Percentiles rank a stretch among this genome's conserved stretches.
phyloP scores from a whole-genome alignment of 2,888 invertebrate species.

The Camptogramma bilineatum region DNA sequence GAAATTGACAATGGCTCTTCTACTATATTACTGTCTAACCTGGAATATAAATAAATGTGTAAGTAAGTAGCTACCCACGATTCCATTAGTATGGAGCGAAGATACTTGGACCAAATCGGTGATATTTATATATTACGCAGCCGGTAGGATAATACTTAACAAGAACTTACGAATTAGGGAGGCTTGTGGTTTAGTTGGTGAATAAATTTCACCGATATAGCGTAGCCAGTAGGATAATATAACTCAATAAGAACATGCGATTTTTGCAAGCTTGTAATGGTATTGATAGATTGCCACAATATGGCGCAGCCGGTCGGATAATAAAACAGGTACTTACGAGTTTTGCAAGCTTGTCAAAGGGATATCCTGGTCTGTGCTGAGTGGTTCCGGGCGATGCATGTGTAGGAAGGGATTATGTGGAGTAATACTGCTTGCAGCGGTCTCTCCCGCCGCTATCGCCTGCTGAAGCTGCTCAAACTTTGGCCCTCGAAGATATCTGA shows the following conservation, averaged over 20 bases:
- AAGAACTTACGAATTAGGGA: too few relatives aligned
- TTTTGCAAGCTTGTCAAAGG: slow-evolving; percentile 69
- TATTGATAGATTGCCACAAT: too few relatives aligned
- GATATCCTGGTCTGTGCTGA: slow-evolving; percentile 62
- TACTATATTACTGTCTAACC: slow-evolving; percentile 51
- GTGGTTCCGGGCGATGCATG: slow-evolving; percentile 77
- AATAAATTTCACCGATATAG: not conserved
- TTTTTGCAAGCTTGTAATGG: slow-evolving; percentile 61
- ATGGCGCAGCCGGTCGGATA: too few relatives aligned
- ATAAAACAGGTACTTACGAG: slow-evolving; percentile 51
- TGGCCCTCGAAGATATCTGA: slow-evolving; percentile 92
- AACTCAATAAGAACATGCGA: slow-evolving; percentile 50
- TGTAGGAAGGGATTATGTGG: slow-evolving; percentile 85
- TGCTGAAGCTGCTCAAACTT: slow-evolving; percentile 95
- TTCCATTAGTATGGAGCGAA: too few relatives aligned
- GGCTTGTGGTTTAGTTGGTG: too few relatives aligned
- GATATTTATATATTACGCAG: not conserved
- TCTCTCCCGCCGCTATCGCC: slow-evolving; percentile 93
- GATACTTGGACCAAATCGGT: too few relatives aligned
- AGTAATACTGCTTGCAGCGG: slow-evolving; percentile 84
- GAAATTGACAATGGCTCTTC: slow-evolving; percentile 55
- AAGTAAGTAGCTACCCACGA: too few relatives aligned
- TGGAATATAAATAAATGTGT: slow-evolving; percentile 21
- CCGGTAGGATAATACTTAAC: not conserved
- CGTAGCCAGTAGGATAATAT: not conserved